Conservation (phyloP, 2,797 vertebrate genomes). For the Lacerta bilineata region DNA sequence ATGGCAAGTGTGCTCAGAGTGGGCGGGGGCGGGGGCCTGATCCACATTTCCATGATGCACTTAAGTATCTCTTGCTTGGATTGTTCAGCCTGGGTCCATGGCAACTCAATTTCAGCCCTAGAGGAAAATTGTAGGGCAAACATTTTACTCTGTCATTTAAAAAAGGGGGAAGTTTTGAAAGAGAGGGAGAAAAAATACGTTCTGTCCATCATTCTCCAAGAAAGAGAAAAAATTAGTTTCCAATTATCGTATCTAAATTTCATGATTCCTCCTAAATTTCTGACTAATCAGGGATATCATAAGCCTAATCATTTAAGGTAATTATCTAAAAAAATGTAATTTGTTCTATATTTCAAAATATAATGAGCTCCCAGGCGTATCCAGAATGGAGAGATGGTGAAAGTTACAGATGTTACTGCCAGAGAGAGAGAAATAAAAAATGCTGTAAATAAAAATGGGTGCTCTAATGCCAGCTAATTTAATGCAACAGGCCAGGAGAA, state of each 20-base stretch:
- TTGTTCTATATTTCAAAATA: conserved; percentile 44
- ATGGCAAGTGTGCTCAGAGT: too few species aligned
- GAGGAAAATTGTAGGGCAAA: not conserved
- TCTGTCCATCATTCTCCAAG: conserved; percentile 15
- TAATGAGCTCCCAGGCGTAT: conserved; percentile 42
- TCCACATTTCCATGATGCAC: not conserved
- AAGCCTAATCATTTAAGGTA: conserved; percentile 50
- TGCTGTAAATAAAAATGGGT: not conserved
- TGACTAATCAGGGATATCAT: conserved; percentile 44
- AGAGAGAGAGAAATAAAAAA: not conserved
- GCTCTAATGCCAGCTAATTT: not conserved
- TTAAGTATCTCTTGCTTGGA: not conserved
- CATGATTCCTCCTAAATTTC: conserved; percentile 38
- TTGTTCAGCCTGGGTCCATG: not conserved
- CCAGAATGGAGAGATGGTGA: not conserved
- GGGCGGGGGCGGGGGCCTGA: too few species aligned
- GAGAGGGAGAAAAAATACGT: not conserved
- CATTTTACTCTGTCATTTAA: too few species aligned
- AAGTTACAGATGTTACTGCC: conserved; percentile 12
- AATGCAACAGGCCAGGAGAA: not conserved
- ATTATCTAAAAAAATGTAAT: conserved; percentile 47
- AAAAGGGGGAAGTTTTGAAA: not conserved
- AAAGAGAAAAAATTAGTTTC: conserved; percentile 13
- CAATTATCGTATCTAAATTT: conserved; percentile 42
- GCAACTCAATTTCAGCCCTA: not conserved